These are phyloP conservation scores for Leuctra nigra DNA, from an alignment of 2,888 invertebrate genomes.

Conservation along the genomic window DNA sequence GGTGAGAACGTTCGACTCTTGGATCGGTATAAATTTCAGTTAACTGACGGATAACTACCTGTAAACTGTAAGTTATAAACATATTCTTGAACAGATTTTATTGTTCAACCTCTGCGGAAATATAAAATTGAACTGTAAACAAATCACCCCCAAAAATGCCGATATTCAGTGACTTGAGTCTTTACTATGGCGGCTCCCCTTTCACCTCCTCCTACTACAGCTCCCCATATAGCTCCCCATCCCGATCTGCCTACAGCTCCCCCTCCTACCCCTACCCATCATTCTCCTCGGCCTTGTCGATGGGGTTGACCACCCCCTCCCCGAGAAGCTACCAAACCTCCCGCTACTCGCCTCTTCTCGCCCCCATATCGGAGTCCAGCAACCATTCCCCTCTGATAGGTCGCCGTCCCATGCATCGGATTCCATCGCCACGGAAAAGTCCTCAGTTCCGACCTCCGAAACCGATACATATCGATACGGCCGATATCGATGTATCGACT, in stretches of 20 bases:
- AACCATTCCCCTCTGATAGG: neutral
- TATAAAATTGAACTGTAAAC: no score
- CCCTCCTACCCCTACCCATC: constrained; percentile 40
- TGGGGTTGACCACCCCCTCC: constrained; percentile 36
- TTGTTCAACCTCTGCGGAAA: neutral
- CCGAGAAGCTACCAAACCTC: constrained; percentile 41
- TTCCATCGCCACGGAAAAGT: constrained; percentile 19
- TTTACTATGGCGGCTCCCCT: constrained; percentile 45
- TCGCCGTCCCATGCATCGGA: constrained; percentile 13
- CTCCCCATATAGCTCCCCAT: constrained; percentile 42
- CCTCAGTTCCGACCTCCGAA: constrained; percentile 41
- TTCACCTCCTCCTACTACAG: constrained; percentile 32
- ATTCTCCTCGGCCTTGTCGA: constrained; percentile 42
- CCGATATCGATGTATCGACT: constrained; percentile 77
- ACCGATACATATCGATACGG: constrained; percentile 72
- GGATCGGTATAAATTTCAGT: neutral
- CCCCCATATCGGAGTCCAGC: constrained; percentile 59
- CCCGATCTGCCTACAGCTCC: constrained; percentile 45
- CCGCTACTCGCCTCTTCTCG: constrained; percentile 64
- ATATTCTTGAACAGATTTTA: neutral
- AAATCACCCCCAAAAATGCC: constrained; percentile 46
- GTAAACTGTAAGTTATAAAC: no score
- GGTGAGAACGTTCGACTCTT: no score
- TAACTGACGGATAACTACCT: neutral
- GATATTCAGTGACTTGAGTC: constrained; percentile 58